These are phyloP conservation scores for Leucophora obtusa DNA, from an alignment of 2,888 invertebrate genomes.

Conservation along the genomic window DNA sequence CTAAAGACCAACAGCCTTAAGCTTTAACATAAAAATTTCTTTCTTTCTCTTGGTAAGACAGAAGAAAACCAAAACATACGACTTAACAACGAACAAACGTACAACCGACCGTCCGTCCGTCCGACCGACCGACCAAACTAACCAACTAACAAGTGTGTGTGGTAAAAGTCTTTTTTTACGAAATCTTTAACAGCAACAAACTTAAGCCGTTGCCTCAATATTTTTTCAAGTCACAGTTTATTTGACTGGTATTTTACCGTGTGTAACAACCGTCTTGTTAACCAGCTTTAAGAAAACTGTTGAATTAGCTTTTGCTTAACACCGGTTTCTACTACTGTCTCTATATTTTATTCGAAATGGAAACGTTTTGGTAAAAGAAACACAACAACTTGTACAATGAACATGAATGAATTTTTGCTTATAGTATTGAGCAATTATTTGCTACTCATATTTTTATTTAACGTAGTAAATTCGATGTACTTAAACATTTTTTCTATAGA, in stretches of 20 bases:
- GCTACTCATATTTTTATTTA: neutral
- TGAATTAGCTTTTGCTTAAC: constrained; percentile 47
- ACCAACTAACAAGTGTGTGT: constrained; percentile 53
- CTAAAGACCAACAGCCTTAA: constrained; percentile 52
- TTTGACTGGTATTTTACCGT: neutral
- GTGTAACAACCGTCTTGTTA: constrained; percentile 49
- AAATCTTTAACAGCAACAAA: constrained; percentile 36
- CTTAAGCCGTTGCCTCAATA: neutral
- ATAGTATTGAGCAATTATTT: neutral
- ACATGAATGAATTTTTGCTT: constrained; percentile 7
- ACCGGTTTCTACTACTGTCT: constrained; percentile 20
- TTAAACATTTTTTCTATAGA: neutral
- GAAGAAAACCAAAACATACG: constrained; percentile 15
- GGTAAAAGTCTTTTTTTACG: constrained; percentile 53
- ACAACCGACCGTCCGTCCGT: constrained; percentile 13
- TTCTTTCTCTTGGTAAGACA: constrained; percentile 22
- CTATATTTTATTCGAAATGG: neutral
- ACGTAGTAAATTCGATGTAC: neutral
- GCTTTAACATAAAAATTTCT: constrained; percentile 36
- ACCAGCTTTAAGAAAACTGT: constrained; percentile 58
- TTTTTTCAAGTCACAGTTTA: constrained; percentile 5
- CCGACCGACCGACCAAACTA: constrained; percentile 21
- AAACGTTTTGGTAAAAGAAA: constrained; percentile 44
- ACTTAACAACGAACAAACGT: constrained; percentile 23
- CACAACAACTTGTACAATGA: constrained; percentile 12